Base-by-base conservation (phyloP, 2,797 vertebrate genomes). In the Sparidentex hasta region DNA sequence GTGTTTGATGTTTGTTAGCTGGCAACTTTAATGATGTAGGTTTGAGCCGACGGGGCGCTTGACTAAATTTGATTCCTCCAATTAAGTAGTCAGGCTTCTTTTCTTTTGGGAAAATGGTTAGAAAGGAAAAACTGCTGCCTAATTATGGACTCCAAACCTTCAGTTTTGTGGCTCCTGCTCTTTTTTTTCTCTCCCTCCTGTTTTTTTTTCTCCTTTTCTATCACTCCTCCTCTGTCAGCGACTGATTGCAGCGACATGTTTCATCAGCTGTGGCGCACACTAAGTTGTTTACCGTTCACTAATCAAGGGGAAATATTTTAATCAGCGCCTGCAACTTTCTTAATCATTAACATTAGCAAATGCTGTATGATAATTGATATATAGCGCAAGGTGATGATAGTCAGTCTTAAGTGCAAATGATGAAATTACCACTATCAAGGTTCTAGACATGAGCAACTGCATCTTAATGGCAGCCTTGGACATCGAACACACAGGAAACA, bases 11-110 rank as follows among this genome's bases (percentile, higher is more conserved):
- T 97, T 96, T 96, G 95, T 96, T 97, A 95, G 96, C 95, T 95
- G 96, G 95, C 95, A 95, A 96, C 96, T 97, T 97, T 97, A 97
- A 97, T 97, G 96, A 97, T 96, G 95, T 95, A 95, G 96, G 95
- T 96, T 95, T 93, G 95, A 94, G 95, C 94, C 95, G 92, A 95
- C 93, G 92, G 90, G 94, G 94, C 87, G 93, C 95, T 96, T 95
- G 92, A 96, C 95, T 95, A 94, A 95, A 96, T 94, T 93, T 95
- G 95, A 97, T 96, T 96, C 95, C 94, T 96, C 95, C 96, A 95
- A 95, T 96, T 96, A 96, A 95, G 95, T 94, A 93, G 95, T 95
- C 95, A 95, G 95, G 90, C 94, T 95, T 94, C 92, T 95, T 94
- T 95, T 95, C 95, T 95, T 95, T 95, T 84, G 93, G 94, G 94